Evolutionary conservation across 2,113 vertebrate genomes (phyloP).

Genomic region (Psittacula cyanocephala): DNA sequence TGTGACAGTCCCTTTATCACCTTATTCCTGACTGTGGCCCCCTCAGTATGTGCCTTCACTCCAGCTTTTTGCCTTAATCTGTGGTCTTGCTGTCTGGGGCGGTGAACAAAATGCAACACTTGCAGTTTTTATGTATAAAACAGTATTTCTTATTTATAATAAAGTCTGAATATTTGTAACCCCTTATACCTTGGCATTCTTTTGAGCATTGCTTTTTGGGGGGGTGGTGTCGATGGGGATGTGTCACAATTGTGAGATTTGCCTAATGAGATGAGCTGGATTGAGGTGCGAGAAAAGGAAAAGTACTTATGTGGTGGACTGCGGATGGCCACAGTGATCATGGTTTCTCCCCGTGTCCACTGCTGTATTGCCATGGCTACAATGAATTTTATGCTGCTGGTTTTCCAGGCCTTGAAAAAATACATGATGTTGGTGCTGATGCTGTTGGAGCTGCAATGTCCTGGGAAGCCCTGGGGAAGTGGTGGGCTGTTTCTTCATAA

Average conservation of each 20-base stretch:
- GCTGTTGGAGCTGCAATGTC: neutral
- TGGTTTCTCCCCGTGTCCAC: neutral
- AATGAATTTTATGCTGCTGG: neutral
- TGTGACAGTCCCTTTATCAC: neutral
- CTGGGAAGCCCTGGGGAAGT: neutral
- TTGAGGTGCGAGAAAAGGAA: neutral
- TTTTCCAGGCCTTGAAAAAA: neutral
- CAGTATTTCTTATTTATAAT: conserved; percentile 99
- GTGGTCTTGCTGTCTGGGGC: conserved; percentile 72
- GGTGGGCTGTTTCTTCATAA: neutral
- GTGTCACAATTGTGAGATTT: neutral
- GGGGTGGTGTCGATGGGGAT: neutral
- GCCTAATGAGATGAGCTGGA: neutral
- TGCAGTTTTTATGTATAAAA: conserved; percentile 88
- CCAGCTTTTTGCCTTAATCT: conserved; percentile 73
- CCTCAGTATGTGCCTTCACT: conserved; percentile 71
- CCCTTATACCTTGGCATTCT: conserved; percentile 67
- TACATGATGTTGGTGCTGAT: neutral
- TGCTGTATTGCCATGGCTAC: neutral
- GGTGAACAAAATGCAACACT: conserved; percentile 80
- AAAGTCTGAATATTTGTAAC: conserved; percentile 90
- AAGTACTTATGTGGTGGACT: neutral
- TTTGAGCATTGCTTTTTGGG: conserved; percentile 43
- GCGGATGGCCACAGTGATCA: neutral
- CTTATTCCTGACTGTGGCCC: conserved; percentile 56